Evolutionary conservation across 2,797 vertebrate genomes (phyloP), one percentile per base, ranked within the genome.

Genomic region (Dromococcyx pavoninus): DNA sequence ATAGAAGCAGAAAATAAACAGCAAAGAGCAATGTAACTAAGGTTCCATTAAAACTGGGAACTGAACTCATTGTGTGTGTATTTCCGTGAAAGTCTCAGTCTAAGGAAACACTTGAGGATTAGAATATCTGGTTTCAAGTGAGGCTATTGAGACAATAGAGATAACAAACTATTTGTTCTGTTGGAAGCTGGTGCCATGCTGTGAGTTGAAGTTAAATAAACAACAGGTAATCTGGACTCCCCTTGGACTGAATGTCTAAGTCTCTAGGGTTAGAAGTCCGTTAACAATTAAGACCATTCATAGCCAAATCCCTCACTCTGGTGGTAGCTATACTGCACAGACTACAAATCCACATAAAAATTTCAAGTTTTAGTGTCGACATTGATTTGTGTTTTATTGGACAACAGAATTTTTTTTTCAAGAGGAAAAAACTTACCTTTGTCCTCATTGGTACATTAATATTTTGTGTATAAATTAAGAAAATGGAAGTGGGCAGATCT

Each of bases 141-240:
- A 73, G 62, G 46, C 70, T 93, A 0, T 84, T 67, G 88, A 95
- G 86, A 93, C 69, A 27, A 43, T 1, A 62, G 30, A 88, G 91
- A 95, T 95, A 77, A 69, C 44, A 19, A 61, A 67, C n/a, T 94
- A 10, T 91, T 93, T 94, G 88, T 90, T 93, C 56, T 86, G 17
- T 65, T 72, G 66, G 43, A 75, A 89, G 27, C 62, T 88, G 89
- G 89, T 94, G 93, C 87, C 73, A 17, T 35, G 41, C 61, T 80
- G 7, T 69, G 72, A 89, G 46, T 0, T 87, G 61, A 88, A 92
- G 85, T 83, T 75, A 89, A 95, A 77, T 58, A 80, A 61, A 33
- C 25, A 44, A 30, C 23, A 33, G 46, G 11, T 77, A 80, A 74
- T 72, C 23, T 50, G 23, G 65, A 48, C 37, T 70, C 13, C 43